Evolutionary conservation across 2,888 invertebrate species (phyloP).

Genomic region (Limnephilus lunatus): DNA sequence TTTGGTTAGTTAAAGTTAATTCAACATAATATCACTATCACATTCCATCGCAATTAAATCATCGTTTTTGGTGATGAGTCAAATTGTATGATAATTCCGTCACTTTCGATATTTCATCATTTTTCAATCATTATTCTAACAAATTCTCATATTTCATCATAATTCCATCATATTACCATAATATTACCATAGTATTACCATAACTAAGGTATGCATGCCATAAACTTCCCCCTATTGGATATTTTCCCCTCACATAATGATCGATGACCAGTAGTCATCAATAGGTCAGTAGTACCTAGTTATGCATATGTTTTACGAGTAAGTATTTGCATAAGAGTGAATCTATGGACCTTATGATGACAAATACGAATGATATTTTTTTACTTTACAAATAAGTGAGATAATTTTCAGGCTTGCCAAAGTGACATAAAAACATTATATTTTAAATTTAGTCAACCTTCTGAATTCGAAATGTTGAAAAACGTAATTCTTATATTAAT

Average conservation of each 20-base stretch:
- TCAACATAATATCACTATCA: too few species aligned
- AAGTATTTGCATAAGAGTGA: not conserved
- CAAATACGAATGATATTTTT: not conserved
- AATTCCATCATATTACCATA: too few species aligned
- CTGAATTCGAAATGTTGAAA: not conserved
- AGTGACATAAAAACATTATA: not conserved
- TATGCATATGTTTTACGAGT: not conserved
- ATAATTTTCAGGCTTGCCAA: not conserved
- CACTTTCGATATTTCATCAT: not conserved
- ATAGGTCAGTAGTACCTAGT: not conserved
- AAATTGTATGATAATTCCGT: too few species aligned
- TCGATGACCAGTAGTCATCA: too few species aligned
- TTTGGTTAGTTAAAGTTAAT: too few species aligned
- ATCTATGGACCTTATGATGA: not conserved
- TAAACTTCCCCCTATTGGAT: not conserved
- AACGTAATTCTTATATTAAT: not conserved
- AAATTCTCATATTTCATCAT: too few species aligned
- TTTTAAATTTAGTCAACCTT: not conserved
- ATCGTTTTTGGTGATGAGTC: too few species aligned
- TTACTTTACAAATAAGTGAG: not conserved
- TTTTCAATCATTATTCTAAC: too few species aligned
- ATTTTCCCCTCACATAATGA: not conserved
- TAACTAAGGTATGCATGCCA: not conserved
- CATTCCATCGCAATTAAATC: too few species aligned
- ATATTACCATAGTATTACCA: too few species aligned